phyloP scores from a whole-genome alignment of 2,888 invertebrate species.

The Himalopsyche kuldschensis region DNA sequence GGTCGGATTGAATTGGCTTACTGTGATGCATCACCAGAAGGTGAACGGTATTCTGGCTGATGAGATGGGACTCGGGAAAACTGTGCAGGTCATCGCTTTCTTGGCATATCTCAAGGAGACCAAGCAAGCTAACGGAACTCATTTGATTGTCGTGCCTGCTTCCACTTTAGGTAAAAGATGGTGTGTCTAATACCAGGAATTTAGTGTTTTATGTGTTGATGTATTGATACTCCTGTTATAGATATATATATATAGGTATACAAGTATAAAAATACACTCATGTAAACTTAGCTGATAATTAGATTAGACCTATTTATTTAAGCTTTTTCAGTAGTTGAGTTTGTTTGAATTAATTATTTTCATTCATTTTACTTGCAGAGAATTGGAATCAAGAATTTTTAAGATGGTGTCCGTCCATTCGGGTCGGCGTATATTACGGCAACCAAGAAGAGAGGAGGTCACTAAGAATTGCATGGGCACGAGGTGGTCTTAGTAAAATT shows the following conservation, averaged over 20 bases:
- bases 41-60: constrained; percentile 95
- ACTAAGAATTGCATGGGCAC: constrained; percentile 75
- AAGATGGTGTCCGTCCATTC: constrained; percentile 77
- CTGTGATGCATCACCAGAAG: constrained; percentile 82
- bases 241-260: no score
- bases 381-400: constrained; percentile 81
- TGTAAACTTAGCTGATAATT: no score
- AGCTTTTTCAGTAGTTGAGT: no score
- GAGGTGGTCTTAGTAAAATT: constrained; percentile 69
- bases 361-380: constrained; percentile 54
- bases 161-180: constrained; percentile 78
- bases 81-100: constrained; percentile 91
- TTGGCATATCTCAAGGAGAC: constrained; percentile 85
- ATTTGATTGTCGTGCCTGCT: constrained; percentile 94
- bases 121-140: constrained; percentile 73
- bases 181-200: not conserved
- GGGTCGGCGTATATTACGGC: constrained; percentile 89
- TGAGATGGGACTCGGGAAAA: constrained; percentile 96
- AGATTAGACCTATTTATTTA: no score
- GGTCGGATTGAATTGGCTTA: constrained; percentile 91
- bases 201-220: not conserved
- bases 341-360: no score
- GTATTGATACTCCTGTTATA: not conserved
- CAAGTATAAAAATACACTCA: no score
- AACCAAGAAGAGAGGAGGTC: constrained; percentile 79